phyloP scores from a whole-genome alignment of 2,888 invertebrate genomes.

The Tetranychus truncatus region DNA sequence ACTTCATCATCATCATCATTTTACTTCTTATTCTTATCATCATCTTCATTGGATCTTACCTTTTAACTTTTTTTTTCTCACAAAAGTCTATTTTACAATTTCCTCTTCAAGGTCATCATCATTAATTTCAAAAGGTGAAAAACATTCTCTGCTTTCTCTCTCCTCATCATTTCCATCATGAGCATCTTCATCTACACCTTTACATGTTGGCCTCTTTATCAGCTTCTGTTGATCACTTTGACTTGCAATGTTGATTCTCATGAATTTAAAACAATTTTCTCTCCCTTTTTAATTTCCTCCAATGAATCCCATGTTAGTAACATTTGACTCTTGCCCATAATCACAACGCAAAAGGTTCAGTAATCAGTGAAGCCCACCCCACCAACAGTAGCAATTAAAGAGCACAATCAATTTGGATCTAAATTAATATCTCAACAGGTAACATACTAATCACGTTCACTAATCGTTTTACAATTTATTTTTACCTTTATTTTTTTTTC shows the following conservation, averaged over 20 bases:
- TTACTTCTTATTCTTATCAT: neutral
- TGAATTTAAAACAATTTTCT: too few relatives aligned
- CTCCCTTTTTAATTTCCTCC: too few relatives aligned
- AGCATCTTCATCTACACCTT: neutral
- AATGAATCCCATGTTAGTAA: too few relatives aligned
- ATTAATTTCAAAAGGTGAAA: neutral
- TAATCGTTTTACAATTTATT: too few relatives aligned
- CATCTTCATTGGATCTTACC: neutral
- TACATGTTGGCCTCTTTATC: neutral
- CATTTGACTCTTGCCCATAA: too few relatives aligned
- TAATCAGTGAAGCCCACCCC: too few relatives aligned
- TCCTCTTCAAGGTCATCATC: constrained; percentile 1
- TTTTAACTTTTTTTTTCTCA: neutral
- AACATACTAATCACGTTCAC: too few relatives aligned
- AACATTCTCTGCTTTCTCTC: neutral
- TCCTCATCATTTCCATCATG: neutral
- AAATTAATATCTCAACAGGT: too few relatives aligned
- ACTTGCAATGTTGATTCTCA: neutral
- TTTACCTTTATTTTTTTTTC: too few relatives aligned
- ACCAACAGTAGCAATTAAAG: too few relatives aligned
- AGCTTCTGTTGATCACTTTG: neutral
- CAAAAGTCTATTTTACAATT: neutral
- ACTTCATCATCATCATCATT: neutral
- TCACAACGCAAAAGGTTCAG: too few relatives aligned
- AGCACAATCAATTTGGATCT: too few relatives aligned